Evolutionary conservation across 2,888 invertebrate genomes (phyloP).

Genomic region (Trilocha varians): DNA sequence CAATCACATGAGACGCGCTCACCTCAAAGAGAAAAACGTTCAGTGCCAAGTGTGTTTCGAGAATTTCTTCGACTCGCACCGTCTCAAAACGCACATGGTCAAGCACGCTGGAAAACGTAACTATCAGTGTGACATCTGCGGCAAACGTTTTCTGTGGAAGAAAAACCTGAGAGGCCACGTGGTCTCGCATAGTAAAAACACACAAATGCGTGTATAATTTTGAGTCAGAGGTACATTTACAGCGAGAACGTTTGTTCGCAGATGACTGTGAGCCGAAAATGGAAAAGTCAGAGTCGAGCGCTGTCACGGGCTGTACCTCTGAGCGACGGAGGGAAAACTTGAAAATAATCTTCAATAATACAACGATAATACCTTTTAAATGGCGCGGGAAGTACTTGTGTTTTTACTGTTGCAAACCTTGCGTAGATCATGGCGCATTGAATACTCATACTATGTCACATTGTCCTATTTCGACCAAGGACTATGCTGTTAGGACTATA

Average conservation of each 20-base stretch:
- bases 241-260: conserved; percentile 8
- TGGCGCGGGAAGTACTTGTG: conserved; percentile 54
- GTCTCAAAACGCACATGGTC: conserved; percentile 45
- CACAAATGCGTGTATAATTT: not conserved
- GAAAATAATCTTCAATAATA: conserved; percentile 56
- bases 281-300: not conserved
- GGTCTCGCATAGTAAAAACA: conserved; percentile 27
- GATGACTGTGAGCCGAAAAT: conserved; percentile 1
- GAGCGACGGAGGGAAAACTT: conserved; percentile 53
- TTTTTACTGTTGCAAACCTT: conserved; percentile 50
- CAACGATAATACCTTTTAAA: conserved; percentile 55
- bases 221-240: conserved; percentile 22
- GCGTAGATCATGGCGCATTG: conserved; percentile 39
- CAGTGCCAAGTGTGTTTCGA: conserved; percentile 34
- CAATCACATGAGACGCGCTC: conserved; percentile 33
- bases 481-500: conserved; percentile 37
- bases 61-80: conserved; percentile 32
- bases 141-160: conserved; percentile 67
- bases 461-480: conserved; percentile 36
- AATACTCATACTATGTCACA: conserved; percentile 51
- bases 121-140: conserved; percentile 69
- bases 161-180: conserved; percentile 71
- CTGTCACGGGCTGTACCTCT: conserved; percentile 20
- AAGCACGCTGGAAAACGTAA: conserved; percentile 65
- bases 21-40: conserved; percentile 40